phyloP scores from a whole-genome alignment of 2,797 vertebrate genomes.

The Strix occidentalis region DNA sequence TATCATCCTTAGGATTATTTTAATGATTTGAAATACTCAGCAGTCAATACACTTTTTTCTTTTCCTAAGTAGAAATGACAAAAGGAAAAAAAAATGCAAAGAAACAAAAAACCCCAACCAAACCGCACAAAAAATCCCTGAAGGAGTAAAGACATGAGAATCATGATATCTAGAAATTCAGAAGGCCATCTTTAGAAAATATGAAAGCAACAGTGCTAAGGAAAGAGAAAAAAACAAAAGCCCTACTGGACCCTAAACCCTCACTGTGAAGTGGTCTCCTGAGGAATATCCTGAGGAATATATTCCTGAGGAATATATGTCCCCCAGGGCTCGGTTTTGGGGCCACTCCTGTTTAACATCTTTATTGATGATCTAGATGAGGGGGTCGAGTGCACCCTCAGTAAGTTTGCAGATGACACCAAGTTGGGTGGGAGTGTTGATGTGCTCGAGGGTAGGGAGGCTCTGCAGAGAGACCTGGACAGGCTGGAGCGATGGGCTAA shows the following conservation, averaged over 20 bases:
- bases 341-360: too few relatives aligned
- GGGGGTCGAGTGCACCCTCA: too few relatives aligned
- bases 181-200: not conserved
- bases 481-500: too few relatives aligned
- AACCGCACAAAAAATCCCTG: not conserved
- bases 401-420: too few relatives aligned
- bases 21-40: not conserved
- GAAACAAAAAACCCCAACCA: too few relatives aligned
- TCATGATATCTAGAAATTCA: not conserved
- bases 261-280: not conserved
- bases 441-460: too few relatives aligned
- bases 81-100: not conserved
- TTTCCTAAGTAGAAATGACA: not conserved
- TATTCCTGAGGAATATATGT: too few relatives aligned
- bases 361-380: too few relatives aligned
- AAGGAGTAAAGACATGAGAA: not conserved
- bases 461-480: too few relatives aligned
- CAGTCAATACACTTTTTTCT: not conserved
- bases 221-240: not conserved
- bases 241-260: not conserved
- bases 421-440: too few relatives aligned
- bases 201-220: not conserved
- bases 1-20: not conserved
- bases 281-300: not conserved
- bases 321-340: too few relatives aligned